A percentile compares a stretch with the other conserved stretches of the same genome.
Conservation (phyloP, 2,113 vertebrate species). For the Pavo muticus region DNA sequence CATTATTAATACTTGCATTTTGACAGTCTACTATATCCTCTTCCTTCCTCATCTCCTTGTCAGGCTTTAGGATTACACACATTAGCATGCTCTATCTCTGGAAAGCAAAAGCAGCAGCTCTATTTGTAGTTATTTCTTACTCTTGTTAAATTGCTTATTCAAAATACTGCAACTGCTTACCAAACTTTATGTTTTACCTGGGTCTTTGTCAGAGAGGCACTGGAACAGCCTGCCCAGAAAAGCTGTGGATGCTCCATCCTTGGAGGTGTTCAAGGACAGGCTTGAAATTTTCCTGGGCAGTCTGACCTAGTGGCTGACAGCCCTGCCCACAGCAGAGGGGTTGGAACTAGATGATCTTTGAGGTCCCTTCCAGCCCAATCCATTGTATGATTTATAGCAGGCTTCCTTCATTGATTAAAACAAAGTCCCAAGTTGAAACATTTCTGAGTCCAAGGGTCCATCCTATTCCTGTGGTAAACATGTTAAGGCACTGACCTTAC, state of each 20-base stretch:
- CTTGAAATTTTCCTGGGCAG: no score
- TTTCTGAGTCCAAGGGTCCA: neutral
- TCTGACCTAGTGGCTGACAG: no score
- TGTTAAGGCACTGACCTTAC: neutral
- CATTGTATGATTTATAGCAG: neutral
- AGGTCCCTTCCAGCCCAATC: no score
- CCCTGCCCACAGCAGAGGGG: no score
- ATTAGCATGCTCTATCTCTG: slow-evolving; percentile 32
- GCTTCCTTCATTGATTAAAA: neutral
- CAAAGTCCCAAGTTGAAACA: neutral
- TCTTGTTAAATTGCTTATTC: neutral
- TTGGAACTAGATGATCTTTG: no score
- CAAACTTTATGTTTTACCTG: neutral
- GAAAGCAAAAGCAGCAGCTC: slow-evolving; percentile 21
- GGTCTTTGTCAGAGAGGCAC: neutral
- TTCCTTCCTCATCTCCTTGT: neutral
- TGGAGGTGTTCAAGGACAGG: no score
- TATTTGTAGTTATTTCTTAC: neutral
- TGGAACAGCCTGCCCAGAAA: no score
- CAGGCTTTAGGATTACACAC: slow-evolving; percentile 25
- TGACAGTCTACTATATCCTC: neutral
- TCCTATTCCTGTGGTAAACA: neutral
- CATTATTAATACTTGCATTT: slow-evolving; percentile 10
- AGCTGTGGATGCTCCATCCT: no score
- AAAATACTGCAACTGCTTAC: neutral